phyloP scores from a whole-genome alignment of 2,888 invertebrate genomes.

The Myopa testacea region DNA sequence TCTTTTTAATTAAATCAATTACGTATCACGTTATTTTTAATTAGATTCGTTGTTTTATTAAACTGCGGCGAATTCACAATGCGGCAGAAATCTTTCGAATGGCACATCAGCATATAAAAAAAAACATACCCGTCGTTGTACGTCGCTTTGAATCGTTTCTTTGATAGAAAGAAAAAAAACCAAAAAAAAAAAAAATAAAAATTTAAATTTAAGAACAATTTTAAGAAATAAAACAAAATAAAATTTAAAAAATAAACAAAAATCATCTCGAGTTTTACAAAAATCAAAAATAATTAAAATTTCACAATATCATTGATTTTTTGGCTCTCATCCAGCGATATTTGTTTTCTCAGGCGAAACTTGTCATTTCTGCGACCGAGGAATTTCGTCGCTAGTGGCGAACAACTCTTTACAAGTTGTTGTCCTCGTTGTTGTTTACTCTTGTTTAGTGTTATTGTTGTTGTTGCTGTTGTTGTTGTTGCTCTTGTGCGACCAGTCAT shows the following conservation, averaged over 20 bases:
- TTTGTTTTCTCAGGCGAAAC: constrained; percentile 23
- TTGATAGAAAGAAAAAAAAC: background rate
- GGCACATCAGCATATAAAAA: background rate
- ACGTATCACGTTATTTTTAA: constrained; percentile 35
- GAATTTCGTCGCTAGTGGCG: constrained; percentile 20
- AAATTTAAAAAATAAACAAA: background rate
- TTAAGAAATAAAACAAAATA: background rate
- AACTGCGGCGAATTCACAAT: constrained; percentile 38
- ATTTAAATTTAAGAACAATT: background rate
- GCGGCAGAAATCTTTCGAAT: constrained; percentile 23
- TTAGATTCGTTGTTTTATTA: constrained; percentile 32
- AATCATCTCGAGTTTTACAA: constrained; percentile 1
- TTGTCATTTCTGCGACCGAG: constrained; percentile 17
- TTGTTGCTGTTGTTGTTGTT: constrained; percentile 1
- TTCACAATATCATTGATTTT: constrained; percentile 37
- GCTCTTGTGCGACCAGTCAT: background rate
- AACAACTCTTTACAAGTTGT: constrained; percentile 33
- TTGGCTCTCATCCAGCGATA: constrained; percentile 27
- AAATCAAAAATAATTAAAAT: constrained; percentile 40
- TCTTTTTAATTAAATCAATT: constrained; percentile 36
- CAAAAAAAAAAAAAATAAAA: background rate
- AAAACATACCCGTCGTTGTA: background rate
- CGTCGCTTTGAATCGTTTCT: too few species aligned
- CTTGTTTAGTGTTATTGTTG: background rate
- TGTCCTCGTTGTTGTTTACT: constrained; percentile 30